Evolutionary conservation across 2,797 vertebrate species (phyloP).

Genomic region (Rallus crepitans): DNA sequence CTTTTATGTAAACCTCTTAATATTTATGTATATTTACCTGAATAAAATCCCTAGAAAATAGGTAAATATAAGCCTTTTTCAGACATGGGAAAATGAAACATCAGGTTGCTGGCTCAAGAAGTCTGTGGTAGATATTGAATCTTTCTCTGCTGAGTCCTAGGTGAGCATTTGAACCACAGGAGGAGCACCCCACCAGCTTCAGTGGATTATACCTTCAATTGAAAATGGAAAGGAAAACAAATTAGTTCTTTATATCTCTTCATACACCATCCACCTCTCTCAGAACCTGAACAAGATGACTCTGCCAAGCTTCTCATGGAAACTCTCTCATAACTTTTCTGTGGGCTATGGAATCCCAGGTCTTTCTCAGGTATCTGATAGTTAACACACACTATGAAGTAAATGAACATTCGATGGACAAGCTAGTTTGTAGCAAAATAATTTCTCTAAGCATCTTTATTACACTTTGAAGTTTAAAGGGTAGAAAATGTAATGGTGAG

Average conservation of each 20-base stretch:
- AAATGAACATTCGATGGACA: not conserved
- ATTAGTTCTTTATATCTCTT: not conserved
- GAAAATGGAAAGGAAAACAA: not conserved
- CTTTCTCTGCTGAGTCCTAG: not conserved
- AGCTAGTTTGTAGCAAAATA: not conserved
- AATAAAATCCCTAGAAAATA: not conserved
- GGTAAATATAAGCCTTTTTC: not conserved
- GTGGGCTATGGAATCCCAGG: not conserved
- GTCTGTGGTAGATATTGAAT: not conserved
- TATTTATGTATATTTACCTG: not conserved
- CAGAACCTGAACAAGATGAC: not conserved
- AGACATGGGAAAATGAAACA: not conserved
- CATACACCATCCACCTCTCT: not conserved
- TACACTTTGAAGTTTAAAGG: not conserved
- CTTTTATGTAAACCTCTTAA: not conserved
- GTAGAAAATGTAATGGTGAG: not conserved
- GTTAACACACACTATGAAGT: not conserved
- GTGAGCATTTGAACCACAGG: not conserved
- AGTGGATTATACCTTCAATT: not conserved
- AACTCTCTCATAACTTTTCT: not conserved
- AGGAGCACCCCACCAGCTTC: not conserved
- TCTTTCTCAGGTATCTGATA: not conserved
- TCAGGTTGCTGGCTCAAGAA: not conserved
- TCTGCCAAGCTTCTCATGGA: not conserved
- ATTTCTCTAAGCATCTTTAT: not conserved